Conservation (phyloP, 2,888 invertebrate genomes). For the Cylloceria caligata region DNA sequence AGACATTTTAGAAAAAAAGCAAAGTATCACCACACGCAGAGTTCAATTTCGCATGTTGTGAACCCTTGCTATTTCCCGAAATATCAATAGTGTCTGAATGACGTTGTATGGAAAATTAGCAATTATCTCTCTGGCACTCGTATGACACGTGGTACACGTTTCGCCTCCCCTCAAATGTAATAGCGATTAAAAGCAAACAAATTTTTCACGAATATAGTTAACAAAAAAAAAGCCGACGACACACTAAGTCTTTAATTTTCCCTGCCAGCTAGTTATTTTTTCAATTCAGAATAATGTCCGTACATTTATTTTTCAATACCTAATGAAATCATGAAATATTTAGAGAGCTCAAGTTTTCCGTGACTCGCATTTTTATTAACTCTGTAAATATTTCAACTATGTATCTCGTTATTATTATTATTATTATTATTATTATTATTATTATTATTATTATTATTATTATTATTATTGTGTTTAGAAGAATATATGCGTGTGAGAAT, state of each 20-base stretch:
- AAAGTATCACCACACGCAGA: no score
- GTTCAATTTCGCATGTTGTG: no score
- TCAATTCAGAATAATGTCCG: slow-evolving; percentile 9
- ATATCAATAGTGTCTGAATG: no score
- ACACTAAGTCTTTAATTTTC: slow-evolving; percentile 45
- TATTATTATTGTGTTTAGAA: slow-evolving; percentile 53
- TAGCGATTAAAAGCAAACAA: slow-evolving; percentile 9
- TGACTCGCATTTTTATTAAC: slow-evolving; percentile 49
- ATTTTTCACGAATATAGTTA: no score
- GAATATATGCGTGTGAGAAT: slow-evolving; percentile 60
- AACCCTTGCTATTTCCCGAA: no score
- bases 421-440: slow-evolving; percentile 46
- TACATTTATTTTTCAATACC: slow-evolving; percentile 33
- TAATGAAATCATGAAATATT: slow-evolving; percentile 24
- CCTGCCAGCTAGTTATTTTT: slow-evolving; percentile 54
- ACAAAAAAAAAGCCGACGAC: slow-evolving; percentile 35
- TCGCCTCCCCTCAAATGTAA: no score
- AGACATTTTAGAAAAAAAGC: no score
- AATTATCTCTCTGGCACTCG: no score
- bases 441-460: slow-evolving; percentile 29
- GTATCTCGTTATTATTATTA: slow-evolving; percentile 36
- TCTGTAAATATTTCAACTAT: slow-evolving; percentile 58
- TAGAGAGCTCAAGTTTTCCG: slow-evolving; percentile 60
- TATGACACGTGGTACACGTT: no score
- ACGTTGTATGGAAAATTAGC: no score